A percentile compares a stretch with the other conserved stretches of the same genome.
Conservation (phyloP, 2,888 invertebrate species). For the Agrypnus murinus region DNA sequence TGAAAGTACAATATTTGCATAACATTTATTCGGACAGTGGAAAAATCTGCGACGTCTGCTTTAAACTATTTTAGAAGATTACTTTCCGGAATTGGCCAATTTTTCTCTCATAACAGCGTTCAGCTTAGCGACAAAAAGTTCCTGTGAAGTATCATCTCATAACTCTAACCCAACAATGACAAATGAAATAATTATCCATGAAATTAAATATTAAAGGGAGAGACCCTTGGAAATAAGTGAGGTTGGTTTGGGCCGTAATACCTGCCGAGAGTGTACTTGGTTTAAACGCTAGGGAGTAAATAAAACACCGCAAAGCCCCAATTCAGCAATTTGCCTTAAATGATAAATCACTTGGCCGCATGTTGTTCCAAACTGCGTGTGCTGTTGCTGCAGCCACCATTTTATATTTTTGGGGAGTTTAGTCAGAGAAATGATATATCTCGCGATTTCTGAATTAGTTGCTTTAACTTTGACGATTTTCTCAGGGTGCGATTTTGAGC, state of each 20-base stretch:
- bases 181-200: slow-evolving; percentile 47
- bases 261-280: slow-evolving; percentile 52
- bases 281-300: slow-evolving; percentile 63
- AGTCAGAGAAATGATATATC: slow-evolving; percentile 48
- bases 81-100: slow-evolving; percentile 38
- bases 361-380: slow-evolving; percentile 67
- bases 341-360: slow-evolving; percentile 71
- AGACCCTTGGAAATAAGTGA: slow-evolving; percentile 37
- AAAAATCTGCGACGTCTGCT: slow-evolving; percentile 23
- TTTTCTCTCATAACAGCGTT: slow-evolving; percentile 31
- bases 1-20: slow-evolving; percentile 40
- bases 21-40: slow-evolving; percentile 15
- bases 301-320: slow-evolving; percentile 70
- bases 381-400: slow-evolving; percentile 62
- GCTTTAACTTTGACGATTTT: slow-evolving; percentile 9
- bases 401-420: slow-evolving; percentile 63
- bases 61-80: slow-evolving; percentile 33
- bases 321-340: slow-evolving; percentile 71
- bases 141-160: slow-evolving; percentile 40
- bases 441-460: slow-evolving; percentile 39
- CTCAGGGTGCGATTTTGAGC: background rate
- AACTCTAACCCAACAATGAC: slow-evolving; percentile 32
- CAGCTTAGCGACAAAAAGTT: slow-evolving; percentile 30
- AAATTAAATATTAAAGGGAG: slow-evolving; percentile 49
- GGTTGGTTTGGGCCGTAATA: slow-evolving; percentile 43